Evolutionary conservation across 2,113 vertebrate genomes (phyloP).

Genomic region (Cochlearius cochlearius): DNA sequence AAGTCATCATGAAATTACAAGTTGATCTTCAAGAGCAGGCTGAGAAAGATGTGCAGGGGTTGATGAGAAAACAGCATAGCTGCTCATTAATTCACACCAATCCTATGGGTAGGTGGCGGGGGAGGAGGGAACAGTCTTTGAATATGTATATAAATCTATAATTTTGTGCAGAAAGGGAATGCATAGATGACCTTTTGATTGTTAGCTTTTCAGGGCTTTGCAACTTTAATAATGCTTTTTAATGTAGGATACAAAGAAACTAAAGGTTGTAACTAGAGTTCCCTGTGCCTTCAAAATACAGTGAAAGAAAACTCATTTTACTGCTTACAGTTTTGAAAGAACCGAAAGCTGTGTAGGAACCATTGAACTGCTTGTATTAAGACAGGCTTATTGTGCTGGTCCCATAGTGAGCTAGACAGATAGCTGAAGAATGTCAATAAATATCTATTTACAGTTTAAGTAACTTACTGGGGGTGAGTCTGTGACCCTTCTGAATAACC

Average conservation of each 20-base stretch:
- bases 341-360: not conserved
- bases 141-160: not conserved
- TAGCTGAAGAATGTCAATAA: not conserved
- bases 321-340: not conserved
- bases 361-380: not conserved
- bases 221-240: not conserved
- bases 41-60: not conserved
- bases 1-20: not conserved
- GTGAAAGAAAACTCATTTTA: not conserved
- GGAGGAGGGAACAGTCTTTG: not conserved
- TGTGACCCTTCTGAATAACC: not conserved
- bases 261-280: not conserved
- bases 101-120: fast-evolving
- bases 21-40: not conserved
- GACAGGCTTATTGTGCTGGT: not conserved
- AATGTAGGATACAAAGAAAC: not conserved
- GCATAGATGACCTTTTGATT: not conserved
- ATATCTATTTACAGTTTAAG: not conserved
- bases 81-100: not conserved
- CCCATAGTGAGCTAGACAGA: not conserved
- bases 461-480: not conserved
- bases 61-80: not conserved
- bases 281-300: not conserved
- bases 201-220: not conserved
- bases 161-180: not conserved